Evolutionary conservation across 2,113 vertebrate genomes (phyloP).

Genomic region (Corythaixoides concolor): DNA sequence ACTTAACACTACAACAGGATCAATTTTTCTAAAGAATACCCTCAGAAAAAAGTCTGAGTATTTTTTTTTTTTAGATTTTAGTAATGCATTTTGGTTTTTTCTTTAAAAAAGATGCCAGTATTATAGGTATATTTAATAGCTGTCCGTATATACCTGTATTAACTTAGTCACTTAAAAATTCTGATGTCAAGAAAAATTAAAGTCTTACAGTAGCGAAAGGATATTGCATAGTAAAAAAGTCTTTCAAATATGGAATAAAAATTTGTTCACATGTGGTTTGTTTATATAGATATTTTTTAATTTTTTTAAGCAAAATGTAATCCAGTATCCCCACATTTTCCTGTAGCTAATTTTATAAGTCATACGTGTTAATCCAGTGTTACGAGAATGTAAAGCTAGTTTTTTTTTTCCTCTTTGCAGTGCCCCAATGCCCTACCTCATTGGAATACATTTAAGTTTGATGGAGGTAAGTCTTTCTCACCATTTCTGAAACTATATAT

Average conservation of each 20-base stretch:
- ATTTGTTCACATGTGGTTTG: not conserved
- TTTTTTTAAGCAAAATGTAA: constrained; percentile 63
- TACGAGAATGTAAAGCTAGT: constrained; percentile 58
- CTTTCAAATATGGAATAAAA: not conserved
- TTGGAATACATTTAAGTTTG: constrained; percentile 86
- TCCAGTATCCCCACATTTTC: not conserved
- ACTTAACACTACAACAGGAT: not conserved
- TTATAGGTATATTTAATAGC: not conserved
- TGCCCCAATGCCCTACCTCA: constrained; percentile 90
- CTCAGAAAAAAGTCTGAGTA: not conserved
- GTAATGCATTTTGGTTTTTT: not conserved
- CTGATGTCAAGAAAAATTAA: not conserved
- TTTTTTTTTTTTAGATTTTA: not conserved
- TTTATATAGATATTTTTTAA: not conserved
- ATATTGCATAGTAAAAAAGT: not conserved
- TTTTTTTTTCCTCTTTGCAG: constrained; percentile 76
- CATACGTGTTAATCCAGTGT: not conserved
- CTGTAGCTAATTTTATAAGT: not conserved
- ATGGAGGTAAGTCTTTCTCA: constrained; percentile 82
- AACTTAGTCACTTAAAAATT: not conserved
- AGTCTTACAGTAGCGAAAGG: not conserved
- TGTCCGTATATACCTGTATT: not conserved
- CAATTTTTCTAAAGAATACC: not conserved
- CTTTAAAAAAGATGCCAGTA: not conserved
- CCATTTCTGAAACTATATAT: not conserved